Conservation (phyloP, 2,888 invertebrate species). For the Exephanes ischioxanthus region DNA sequence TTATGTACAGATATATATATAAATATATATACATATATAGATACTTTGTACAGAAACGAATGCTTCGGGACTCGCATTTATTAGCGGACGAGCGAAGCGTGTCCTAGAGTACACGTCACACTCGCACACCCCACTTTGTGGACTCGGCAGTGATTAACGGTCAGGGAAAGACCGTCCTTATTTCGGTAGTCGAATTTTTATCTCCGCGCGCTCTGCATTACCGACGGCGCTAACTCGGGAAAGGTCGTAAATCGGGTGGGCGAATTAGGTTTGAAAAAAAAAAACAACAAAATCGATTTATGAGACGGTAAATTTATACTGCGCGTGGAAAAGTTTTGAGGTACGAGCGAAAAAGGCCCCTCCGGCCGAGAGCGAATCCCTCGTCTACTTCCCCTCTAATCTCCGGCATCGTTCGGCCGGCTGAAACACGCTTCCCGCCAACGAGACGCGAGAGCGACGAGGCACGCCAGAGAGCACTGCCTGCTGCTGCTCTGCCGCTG, state of each 20-base stretch:
- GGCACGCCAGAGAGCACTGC: conserved; percentile 3
- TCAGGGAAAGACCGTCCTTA: background rate
- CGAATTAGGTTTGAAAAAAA: too few relatives aligned
- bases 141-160: background rate
- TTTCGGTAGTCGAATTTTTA: background rate
- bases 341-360: background rate
- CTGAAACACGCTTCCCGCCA: conserved; percentile 39
- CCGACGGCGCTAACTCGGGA: background rate
- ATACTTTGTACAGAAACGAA: conserved; percentile 34
- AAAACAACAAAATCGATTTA: too few relatives aligned
- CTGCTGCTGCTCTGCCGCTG: conserved; percentile 29
- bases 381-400: background rate
- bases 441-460: conserved; percentile 38
- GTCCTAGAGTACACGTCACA: conserved; percentile 27
- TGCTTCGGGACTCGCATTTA: conserved; percentile 18
- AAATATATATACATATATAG: conserved; percentile 21
- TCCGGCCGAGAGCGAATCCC: conserved; percentile 33
- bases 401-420: background rate
- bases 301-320: too few relatives aligned
- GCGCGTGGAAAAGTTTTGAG: conserved; percentile 6
- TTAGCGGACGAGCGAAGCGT: conserved; percentile 26
- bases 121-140: background rate
- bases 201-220: too few relatives aligned
- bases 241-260: too few relatives aligned
- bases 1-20: conserved; percentile 60